These are phyloP conservation scores for Opisthograptis luteolata DNA, from an alignment of 2,888 invertebrate genomes.

Conservation along the genomic window DNA sequence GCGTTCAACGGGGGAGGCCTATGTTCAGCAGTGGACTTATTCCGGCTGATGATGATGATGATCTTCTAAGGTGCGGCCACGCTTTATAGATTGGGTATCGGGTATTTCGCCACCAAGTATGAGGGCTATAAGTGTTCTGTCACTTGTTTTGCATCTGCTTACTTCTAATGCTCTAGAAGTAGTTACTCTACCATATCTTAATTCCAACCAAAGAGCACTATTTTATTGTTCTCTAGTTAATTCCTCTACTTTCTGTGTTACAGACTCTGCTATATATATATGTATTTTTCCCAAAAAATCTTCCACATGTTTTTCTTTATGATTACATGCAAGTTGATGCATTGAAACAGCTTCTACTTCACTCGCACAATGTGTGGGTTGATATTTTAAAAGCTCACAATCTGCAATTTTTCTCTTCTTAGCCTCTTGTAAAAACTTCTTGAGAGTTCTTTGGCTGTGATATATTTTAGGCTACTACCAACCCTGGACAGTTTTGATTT, in stretches of 20 bases:
- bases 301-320: not conserved
- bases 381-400: conserved; percentile 1
- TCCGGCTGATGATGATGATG: too few relatives aligned
- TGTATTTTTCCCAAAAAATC: not conserved
- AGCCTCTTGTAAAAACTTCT: not conserved
- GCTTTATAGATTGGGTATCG: not conserved
- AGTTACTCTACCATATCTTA: conserved; percentile 1
- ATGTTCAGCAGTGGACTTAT: too few relatives aligned
- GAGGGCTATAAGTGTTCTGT: not conserved
- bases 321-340: not conserved
- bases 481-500: not conserved
- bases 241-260: not conserved
- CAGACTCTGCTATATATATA: too few relatives aligned
- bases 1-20: too few relatives aligned
- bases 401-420: not conserved
- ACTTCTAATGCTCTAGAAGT: conserved; percentile 3
- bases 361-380: not conserved
- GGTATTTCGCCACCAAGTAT: not conserved
- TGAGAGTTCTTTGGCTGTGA: conserved; percentile 14
- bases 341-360: not conserved
- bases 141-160: not conserved
- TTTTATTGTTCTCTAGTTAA: not conserved
- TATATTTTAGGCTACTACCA: conserved; percentile 1
- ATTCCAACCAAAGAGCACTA: not conserved
- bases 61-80: not conserved